These are phyloP conservation scores for Darevskia nairensis DNA, from an alignment of 2,797 vertebrate genomes.

Conservation along the genomic window DNA sequence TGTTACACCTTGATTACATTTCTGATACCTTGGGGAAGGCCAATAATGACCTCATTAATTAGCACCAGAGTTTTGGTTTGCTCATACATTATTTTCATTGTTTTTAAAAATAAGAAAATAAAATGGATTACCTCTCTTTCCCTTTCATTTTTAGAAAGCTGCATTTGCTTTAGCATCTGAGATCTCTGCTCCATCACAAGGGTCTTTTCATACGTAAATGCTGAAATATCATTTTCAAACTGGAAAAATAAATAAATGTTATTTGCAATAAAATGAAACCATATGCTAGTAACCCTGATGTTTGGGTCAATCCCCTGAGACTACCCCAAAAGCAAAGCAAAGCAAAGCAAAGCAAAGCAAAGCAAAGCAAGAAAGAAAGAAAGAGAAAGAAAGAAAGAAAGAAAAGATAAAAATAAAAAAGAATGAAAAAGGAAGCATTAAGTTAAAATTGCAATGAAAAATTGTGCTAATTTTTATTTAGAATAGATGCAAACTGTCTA, in stretches of 20 bases:
- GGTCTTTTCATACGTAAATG: conserved; percentile 97
- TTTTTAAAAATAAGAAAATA: not conserved
- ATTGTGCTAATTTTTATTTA: not conserved
- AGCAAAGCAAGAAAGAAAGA: too few relatives aligned
- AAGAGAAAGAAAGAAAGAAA: too few relatives aligned
- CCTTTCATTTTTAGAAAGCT: conserved; percentile 91
- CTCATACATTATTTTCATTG: not conserved
- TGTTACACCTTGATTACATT: not conserved
- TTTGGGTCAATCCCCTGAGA: not conserved
- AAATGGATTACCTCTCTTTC: conserved; percentile 88
- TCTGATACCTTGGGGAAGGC: not conserved
- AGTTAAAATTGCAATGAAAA: not conserved
- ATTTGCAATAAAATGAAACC: conserved; percentile 15
- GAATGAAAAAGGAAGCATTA: not conserved
- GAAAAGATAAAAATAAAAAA: too few relatives aligned
- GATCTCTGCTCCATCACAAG: conserved; percentile 97
- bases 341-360: too few relatives aligned
- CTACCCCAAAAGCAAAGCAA: not conserved
- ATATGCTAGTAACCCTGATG: not conserved
- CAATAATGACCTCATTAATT: conserved; percentile 2
- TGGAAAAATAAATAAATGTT: conserved; percentile 39
- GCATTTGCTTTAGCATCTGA: conserved; percentile 98
- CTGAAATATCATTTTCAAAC: conserved; percentile 97
- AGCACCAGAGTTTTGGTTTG: not conserved
- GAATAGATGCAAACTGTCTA: not conserved